Base-by-base conservation (phyloP, 2,797 vertebrate species). In the Pantherophis alleghaniensis region DNA sequence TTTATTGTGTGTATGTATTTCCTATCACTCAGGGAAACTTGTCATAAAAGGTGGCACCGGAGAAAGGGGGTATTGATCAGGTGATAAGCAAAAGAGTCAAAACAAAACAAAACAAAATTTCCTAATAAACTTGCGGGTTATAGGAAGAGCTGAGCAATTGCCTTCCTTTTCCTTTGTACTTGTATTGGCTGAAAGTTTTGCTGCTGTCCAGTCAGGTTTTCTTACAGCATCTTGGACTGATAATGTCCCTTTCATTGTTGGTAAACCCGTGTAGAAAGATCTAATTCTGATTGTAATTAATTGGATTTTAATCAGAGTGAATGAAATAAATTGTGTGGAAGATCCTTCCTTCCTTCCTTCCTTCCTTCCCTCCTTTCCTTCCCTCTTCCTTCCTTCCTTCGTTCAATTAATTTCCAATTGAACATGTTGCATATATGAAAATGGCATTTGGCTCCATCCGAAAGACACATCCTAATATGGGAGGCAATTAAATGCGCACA, bases 381-480 rank as follows among this genome's bases (percentile, higher is more conserved):
- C 16, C 37, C 37, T 42, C 24, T 28, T 20, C 14, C 5, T 59
- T 6, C 57, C 20, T 59, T 6, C 20, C 6, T 59, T 16, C 16
- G 1, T 16, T 18, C 42, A 98, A 97, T 97, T 95, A 96, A 94
- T 93, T 96, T 97, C 96, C 97, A 94, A 83, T 90, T 92, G 96
- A 97, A 95, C 1, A 7, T 91, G 96, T 24, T 94, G 74, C 93
- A 95, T 96, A 93, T 97, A 90, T 95, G 96, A 95, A 96, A 97
- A 95, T 96, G 97, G 96, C 94, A 95, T 97, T 96, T 97, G 96
- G 90, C 79, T 57, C 51, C 95, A 97, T 96, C 95, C 93, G 74
- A 97, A 96, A 97, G 95, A 97, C 97, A 96, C 97, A 97, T 96
- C 53, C 94, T 97, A 97, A 96, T 96, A 96, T 90, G 94, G 88